Evolutionary conservation across 35 echinoderm and acorn worm species (phyloP).

Genomic region (Anneissia japonica): DNA sequence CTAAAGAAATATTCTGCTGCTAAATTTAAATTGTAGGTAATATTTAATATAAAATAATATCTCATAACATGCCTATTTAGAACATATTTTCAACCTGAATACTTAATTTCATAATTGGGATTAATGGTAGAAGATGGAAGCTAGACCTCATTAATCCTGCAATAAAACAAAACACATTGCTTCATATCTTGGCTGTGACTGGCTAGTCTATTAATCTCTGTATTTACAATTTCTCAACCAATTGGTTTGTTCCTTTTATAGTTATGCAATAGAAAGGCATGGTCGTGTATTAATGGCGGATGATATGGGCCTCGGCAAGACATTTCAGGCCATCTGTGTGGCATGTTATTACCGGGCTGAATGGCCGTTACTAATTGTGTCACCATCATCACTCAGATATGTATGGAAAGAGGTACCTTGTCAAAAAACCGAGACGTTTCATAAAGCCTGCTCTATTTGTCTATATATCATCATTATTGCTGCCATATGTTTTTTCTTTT

Average conservation of each 20-base stretch:
- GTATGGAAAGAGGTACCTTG: slow-evolving; percentile 92
- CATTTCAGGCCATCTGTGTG: slow-evolving; percentile 83
- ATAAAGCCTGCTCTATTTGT: too few species aligned
- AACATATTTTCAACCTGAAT: too few species aligned
- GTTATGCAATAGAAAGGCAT: slow-evolving; percentile 64
- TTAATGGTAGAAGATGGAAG: background rate
- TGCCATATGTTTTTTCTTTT: too few species aligned
- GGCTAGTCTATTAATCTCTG: background rate
- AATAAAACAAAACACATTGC: background rate
- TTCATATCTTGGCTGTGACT: background rate
- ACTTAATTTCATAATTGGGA: background rate
- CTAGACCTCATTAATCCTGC: background rate
- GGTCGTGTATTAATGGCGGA: slow-evolving; percentile 81
- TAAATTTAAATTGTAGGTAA: too few species aligned
- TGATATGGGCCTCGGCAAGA: slow-evolving; percentile 98
- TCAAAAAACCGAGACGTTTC: too few species aligned
- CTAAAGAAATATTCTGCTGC: too few species aligned
- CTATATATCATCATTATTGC: too few species aligned
- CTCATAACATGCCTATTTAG: too few species aligned
- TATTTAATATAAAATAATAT: too few species aligned
- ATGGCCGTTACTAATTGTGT: slow-evolving; percentile 80
- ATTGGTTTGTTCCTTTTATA: slow-evolving; percentile 12
- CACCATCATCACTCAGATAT: slow-evolving; percentile 75
- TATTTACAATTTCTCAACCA: background rate
- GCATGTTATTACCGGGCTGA: slow-evolving; percentile 86